phyloP scores from a whole-genome alignment of 2,113 vertebrate genomes.

The Dasypus novemcinctus region DNA sequence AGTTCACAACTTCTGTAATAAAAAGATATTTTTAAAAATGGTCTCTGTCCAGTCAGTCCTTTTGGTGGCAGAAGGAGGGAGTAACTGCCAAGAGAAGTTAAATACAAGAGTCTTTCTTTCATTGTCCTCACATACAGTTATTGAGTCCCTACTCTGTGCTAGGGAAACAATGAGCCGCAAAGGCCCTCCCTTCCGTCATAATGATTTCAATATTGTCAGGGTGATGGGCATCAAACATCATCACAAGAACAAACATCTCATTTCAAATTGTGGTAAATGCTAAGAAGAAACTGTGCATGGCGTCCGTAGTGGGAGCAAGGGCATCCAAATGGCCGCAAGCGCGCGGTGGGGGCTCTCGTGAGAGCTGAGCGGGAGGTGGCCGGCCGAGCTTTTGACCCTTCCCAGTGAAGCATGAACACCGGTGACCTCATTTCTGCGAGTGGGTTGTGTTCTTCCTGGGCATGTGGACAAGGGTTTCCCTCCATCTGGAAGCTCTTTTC shows the following conservation, averaged over 20 bases:
- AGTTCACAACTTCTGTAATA: too few relatives aligned
- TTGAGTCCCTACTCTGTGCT: background rate
- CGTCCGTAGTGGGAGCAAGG: rapidly evolving
- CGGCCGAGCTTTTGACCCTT: background rate
- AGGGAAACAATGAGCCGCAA: background rate
- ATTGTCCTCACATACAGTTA: rapidly evolving
- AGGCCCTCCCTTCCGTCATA: background rate
- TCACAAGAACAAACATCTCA: background rate
- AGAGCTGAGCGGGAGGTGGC: background rate
- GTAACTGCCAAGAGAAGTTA: background rate
- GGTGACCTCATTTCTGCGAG: rapidly evolving
- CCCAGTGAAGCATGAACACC: rapidly evolving
- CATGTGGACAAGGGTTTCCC: background rate
- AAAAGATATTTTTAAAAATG: too few relatives aligned
- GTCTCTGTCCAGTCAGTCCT: rapidly evolving
- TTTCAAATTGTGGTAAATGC: background rate
- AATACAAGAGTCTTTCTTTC: background rate
- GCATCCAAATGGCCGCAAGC: rapidly evolving
- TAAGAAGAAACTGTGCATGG: too few relatives aligned
- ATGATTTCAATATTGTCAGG: background rate
- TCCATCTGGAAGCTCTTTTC: background rate
- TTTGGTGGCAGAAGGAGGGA: background rate
- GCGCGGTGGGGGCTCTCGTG: rapidly evolving
- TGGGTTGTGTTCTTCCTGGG: background rate
- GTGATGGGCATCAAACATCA: background rate